phyloP scores from a whole-genome alignment of 2,888 invertebrate genomes.

The Oxycera nigricornis region DNA sequence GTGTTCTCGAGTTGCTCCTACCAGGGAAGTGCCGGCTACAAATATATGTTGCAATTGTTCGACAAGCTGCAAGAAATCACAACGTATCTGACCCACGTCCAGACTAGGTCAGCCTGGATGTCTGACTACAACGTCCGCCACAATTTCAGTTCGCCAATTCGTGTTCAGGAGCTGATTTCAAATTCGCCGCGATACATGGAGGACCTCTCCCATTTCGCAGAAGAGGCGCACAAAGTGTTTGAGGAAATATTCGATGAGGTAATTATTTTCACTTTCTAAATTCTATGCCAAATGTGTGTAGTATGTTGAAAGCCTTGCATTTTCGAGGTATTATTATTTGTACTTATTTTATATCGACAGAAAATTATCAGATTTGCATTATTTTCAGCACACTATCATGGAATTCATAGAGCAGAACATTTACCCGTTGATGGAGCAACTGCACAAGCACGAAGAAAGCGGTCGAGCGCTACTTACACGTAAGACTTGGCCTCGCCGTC shows the following conservation, averaged over 20 bases:
- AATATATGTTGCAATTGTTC: constrained; percentile 60
- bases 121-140: constrained; percentile 74
- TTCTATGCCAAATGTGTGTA: too few species aligned
- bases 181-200: constrained; percentile 68
- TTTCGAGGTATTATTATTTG: too few species aligned
- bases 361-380: neutral
- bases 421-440: constrained; percentile 63
- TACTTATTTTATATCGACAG: too few species aligned
- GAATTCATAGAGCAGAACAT: constrained; percentile 75
- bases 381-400: constrained; percentile 59
- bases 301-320: too few species aligned
- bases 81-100: constrained; percentile 57
- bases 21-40: constrained; percentile 68
- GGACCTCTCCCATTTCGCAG: constrained; percentile 65
- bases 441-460: constrained; percentile 66
- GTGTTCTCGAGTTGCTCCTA: constrained; percentile 71
- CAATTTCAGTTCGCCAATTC: constrained; percentile 71
- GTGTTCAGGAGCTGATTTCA: constrained; percentile 69
- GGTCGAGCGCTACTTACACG: constrained; percentile 64
- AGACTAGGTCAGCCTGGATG: constrained; percentile 68
- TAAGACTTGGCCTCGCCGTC: constrained; percentile 68
- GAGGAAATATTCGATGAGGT: constrained; percentile 67
- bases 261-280: too few species aligned
- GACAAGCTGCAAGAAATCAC: constrained; percentile 59
- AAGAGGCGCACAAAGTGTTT: constrained; percentile 66